Evolutionary conservation across 2,888 invertebrate species (phyloP).

Genomic region (Chrysolina americana): DNA sequence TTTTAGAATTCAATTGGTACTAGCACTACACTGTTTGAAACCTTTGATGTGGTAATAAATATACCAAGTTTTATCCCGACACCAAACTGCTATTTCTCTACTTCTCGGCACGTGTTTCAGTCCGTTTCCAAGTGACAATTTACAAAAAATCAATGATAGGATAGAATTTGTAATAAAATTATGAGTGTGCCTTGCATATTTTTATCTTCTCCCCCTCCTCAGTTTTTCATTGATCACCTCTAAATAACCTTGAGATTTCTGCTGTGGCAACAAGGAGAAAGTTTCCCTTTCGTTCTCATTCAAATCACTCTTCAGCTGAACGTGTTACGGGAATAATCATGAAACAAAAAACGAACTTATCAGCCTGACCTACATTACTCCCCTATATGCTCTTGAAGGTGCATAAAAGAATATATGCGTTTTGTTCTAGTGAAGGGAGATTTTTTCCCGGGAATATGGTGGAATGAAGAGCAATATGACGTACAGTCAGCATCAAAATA

Average conservation of each 20-base stretch:
- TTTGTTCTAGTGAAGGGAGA: constrained; percentile 33
- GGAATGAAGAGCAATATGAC: constrained; percentile 16
- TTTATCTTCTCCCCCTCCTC: background rate
- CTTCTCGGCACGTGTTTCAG: too few relatives aligned
- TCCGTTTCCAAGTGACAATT: too few relatives aligned
- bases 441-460: constrained; percentile 17
- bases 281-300: constrained; percentile 7
- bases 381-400: constrained; percentile 43
- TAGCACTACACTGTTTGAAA: too few relatives aligned
- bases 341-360: constrained; percentile 40
- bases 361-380: constrained; percentile 51
- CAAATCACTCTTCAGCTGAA: constrained; percentile 10
- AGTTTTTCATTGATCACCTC: background rate
- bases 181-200: too few relatives aligned
- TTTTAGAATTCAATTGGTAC: too few relatives aligned
- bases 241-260: constrained; percentile 3
- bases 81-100: too few relatives aligned
- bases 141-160: too few relatives aligned
- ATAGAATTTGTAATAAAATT: too few relatives aligned
- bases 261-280: background rate
- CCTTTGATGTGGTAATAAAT: too few relatives aligned
- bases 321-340: constrained; percentile 27
- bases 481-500: constrained; percentile 16
- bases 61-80: too few relatives aligned
- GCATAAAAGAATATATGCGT: constrained; percentile 43